Base-by-base conservation (phyloP, 2,797 vertebrate genomes). In the Crocodylus rhombifer region DNA sequence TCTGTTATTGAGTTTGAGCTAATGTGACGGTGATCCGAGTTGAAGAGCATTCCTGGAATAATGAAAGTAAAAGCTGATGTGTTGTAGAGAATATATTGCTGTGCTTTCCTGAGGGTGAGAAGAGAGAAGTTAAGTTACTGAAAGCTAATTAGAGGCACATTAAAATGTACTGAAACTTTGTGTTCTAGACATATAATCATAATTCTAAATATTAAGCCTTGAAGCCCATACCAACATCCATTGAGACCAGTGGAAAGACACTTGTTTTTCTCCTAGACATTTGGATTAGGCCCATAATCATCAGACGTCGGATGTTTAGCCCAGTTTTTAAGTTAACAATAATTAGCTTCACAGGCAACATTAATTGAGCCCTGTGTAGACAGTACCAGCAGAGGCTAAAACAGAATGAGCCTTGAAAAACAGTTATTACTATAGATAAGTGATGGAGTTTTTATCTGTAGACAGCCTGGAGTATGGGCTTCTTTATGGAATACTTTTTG, bases 11-110 rank as follows among this genome's bases (percentile, higher is more conserved):
- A 56, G 30, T 7, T 17, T 60, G 81, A 80, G 88, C 61, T 26
- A 75, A 16, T n/a, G 10, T 18, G 21, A 80, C 0, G 0, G 13
- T 3, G 14, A 0, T 1, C 1, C 55, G 62, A 14, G 15, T 6
- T 42, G 51, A 9, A 10, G 2, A 74, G 3, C 33, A 7, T n/a
- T 8, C n/a, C 62, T 81, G 63, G 25, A 90, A 82, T 4, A 7
- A 9, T 56, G 18, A 86, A 13, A 51, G 42, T 51, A 51, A 51
- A 51, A 51, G 42, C 42, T 51, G 42, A 51, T 51, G 5, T 42
- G 25, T 5, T 28, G 15, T 1, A 51, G 57, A 92, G 63, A 18
- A 23, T 77, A 11, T 4, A 82, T 56, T 30, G 86, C 12, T 16
- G 71, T 16, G 63, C 0, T 5, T 78, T 76, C 73, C 57, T 23